phyloP scores from a whole-genome alignment of 2,797 vertebrate species.

The Falco naumanni region DNA sequence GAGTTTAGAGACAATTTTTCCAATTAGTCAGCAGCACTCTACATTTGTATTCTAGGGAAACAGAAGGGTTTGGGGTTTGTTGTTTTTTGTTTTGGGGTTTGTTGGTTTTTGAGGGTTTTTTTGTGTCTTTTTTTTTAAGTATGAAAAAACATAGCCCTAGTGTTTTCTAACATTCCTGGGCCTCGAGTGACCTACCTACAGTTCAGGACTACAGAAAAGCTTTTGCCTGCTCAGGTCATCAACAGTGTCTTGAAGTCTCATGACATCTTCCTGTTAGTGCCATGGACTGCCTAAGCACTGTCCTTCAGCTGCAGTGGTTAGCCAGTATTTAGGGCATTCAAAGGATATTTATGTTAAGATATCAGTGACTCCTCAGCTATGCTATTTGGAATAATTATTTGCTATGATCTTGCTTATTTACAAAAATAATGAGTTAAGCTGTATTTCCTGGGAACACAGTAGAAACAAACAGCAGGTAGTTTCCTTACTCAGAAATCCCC shows the following conservation, averaged over 20 bases:
- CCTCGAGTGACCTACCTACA: not conserved
- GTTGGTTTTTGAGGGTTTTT: too few relatives aligned
- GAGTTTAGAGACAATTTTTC: not conserved
- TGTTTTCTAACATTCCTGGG: not conserved
- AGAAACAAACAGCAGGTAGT: slow-evolving; percentile 52
- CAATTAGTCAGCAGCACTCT: not conserved
- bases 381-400: not conserved
- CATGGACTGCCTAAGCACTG: not conserved
- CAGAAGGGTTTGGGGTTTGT: not conserved
- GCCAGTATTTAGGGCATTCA: not conserved
- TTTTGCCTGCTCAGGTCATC: not conserved
- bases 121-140: not conserved
- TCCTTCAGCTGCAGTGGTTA: not conserved
- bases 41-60: not conserved
- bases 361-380: not conserved
- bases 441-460: not conserved
- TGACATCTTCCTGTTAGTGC: not conserved
- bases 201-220: not conserved
- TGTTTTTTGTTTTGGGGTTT: too few relatives aligned
- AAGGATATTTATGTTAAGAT: not conserved
- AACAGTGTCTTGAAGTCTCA: not conserved
- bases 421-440: slow-evolving; percentile 1
- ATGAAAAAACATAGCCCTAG: not conserved
- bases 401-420: slow-evolving; percentile 13
- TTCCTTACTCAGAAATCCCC: not conserved